Evolutionary conservation across 2,797 vertebrate genomes (phyloP).

Genomic region (Hippoglossus hippoglossus): DNA sequence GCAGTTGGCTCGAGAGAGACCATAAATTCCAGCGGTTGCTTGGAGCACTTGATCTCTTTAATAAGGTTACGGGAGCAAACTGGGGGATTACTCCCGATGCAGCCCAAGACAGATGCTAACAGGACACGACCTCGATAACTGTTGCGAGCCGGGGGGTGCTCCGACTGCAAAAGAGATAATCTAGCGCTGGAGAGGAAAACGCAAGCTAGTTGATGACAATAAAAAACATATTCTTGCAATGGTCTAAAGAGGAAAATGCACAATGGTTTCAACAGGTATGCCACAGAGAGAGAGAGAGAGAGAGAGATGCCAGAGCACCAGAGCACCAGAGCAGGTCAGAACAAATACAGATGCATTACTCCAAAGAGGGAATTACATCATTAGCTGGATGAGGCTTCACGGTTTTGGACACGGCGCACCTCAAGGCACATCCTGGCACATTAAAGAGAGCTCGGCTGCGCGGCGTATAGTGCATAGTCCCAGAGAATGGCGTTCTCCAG

Average conservation of each 20-base stretch:
- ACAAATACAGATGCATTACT: constrained; percentile 46
- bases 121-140: constrained; percentile 73
- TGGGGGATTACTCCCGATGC: constrained; percentile 62
- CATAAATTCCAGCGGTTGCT: constrained; percentile 52
- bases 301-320: constrained; percentile 1
- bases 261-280: constrained; percentile 49
- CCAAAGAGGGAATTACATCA: constrained; percentile 52
- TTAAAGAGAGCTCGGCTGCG: constrained; percentile 67
- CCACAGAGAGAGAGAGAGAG: constrained; percentile 1
- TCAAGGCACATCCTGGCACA: constrained; percentile 60
- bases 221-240: constrained; percentile 9
- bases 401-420: constrained; percentile 52
- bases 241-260: constrained; percentile 13
- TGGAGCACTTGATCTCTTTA: constrained; percentile 61
- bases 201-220: constrained; percentile 35
- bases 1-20: constrained; percentile 31
- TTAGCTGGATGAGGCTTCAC: constrained; percentile 50
- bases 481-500: constrained; percentile 52
- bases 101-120: constrained; percentile 77
- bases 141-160: constrained; percentile 58
- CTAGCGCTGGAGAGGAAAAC: constrained; percentile 46
- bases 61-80: constrained; percentile 66
- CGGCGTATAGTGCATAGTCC: constrained; percentile 40
- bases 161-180: constrained; percentile 62
- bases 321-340: constrained; percentile 30